Conservation (phyloP, 2,113 vertebrate genomes). For the Isichthys henryi region DNA sequence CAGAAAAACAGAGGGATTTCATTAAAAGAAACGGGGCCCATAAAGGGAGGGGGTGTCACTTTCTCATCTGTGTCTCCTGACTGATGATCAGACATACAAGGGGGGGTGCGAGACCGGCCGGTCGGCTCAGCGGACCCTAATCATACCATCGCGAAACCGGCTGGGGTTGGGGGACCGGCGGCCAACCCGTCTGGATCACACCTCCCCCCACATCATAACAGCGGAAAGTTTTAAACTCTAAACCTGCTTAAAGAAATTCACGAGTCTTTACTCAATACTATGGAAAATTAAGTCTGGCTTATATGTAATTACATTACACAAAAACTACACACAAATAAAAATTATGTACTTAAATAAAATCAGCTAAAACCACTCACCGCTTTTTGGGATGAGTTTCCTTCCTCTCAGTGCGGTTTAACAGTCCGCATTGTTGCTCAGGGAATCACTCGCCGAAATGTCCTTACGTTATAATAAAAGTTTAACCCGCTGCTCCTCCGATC, state of each 20-base stretch:
- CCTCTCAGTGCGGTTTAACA: neutral
- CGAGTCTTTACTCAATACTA: neutral
- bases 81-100: neutral
- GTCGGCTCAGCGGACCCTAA: neutral
- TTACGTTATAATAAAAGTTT: neutral
- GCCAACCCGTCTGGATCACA: neutral
- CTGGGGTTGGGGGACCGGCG: neutral
- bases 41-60: neutral
- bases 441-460: neutral
- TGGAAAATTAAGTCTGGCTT: neutral
- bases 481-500: neutral
- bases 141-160: neutral
- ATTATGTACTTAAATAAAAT: neutral
- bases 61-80: neutral
- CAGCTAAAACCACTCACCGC: neutral
- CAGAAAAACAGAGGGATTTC: neutral
- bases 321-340: neutral
- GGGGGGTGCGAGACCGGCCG: neutral
- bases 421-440: neutral
- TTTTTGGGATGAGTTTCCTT: neutral
- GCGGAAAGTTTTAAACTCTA: neutral
- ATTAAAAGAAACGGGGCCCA: neutral
- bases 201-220: neutral
- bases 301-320: neutral
- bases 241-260: neutral